phyloP scores from a whole-genome alignment of 2,113 vertebrate species.

The Tonatia bakeri region DNA sequence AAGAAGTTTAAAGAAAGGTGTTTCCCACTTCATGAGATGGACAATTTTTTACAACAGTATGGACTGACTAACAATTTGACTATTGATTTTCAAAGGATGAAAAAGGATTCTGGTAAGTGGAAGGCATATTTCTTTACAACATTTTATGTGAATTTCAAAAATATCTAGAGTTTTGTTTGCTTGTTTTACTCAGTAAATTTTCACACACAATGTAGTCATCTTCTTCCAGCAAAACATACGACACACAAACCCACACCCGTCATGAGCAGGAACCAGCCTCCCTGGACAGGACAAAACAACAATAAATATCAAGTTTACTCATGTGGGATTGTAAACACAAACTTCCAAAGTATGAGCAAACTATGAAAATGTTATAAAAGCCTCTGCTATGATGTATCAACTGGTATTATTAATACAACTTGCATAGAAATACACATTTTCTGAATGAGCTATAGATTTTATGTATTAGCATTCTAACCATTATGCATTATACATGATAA shows the following conservation, averaged over 20 bases:
- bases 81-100: slow-evolving; percentile 8
- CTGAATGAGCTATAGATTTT: not conserved
- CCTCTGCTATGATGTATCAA: not conserved
- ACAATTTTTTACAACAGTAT: slow-evolving; percentile 9
- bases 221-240: not conserved
- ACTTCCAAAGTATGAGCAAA: not conserved
- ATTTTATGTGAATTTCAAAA: slow-evolving; percentile 31
- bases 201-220: not conserved
- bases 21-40: not conserved
- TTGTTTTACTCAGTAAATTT: not conserved
- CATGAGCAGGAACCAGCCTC: not conserved
- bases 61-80: not conserved
- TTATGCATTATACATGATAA: not conserved
- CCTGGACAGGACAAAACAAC: not conserved
- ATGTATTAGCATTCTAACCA: not conserved
- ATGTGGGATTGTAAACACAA: not conserved
- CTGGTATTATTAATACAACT: not conserved
- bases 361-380: not conserved
- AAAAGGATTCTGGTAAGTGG: slow-evolving; percentile 8
- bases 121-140: not conserved
- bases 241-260: not conserved
- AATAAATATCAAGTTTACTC: not conserved
- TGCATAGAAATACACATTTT: not conserved
- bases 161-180: not conserved
- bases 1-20: not conserved